Conservation (phyloP, 1,140 invertebrate genomes). For the Drosophila santomea region DNA sequence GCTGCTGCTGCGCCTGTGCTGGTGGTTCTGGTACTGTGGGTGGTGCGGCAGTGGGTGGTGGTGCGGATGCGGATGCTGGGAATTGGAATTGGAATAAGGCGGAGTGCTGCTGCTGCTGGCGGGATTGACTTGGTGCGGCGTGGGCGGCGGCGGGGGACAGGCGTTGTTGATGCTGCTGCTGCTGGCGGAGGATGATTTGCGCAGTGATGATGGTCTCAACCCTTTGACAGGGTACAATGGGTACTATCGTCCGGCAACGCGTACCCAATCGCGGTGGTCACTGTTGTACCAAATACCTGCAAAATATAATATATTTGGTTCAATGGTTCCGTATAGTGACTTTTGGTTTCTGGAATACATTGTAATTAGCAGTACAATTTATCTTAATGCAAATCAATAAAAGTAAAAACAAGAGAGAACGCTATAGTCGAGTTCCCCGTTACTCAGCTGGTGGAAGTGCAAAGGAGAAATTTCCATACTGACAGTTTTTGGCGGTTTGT, state of each 20-base stretch:
- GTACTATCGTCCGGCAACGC: constrained; percentile 85
- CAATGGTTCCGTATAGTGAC: no score
- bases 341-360: no score
- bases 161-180: constrained; percentile 79
- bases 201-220: constrained; percentile 84
- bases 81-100: constrained; percentile 44
- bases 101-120: constrained; percentile 58
- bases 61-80: constrained; percentile 30
- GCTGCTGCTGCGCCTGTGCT: constrained; percentile 51
- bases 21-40: constrained; percentile 39
- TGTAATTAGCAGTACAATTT: no score
- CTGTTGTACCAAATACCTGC: constrained; percentile 85
- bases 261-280: constrained; percentile 84
- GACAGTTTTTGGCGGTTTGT: no score
- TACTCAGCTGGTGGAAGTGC: no score
- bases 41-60: constrained; percentile 49
- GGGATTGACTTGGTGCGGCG: constrained; percentile 71
- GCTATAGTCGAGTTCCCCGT: no score
- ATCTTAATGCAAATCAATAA: no score
- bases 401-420: no score
- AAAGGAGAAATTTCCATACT: no score
- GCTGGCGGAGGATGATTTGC: constrained; percentile 81
- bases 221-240: constrained; percentile 84
- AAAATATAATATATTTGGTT: neutral
- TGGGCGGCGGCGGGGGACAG: constrained; percentile 80